These are phyloP conservation scores for Cliona cf. orientalis DNA, from an alignment of 37 sponge, comb jelly and placozoan genomes.

Conservation along the genomic window DNA sequence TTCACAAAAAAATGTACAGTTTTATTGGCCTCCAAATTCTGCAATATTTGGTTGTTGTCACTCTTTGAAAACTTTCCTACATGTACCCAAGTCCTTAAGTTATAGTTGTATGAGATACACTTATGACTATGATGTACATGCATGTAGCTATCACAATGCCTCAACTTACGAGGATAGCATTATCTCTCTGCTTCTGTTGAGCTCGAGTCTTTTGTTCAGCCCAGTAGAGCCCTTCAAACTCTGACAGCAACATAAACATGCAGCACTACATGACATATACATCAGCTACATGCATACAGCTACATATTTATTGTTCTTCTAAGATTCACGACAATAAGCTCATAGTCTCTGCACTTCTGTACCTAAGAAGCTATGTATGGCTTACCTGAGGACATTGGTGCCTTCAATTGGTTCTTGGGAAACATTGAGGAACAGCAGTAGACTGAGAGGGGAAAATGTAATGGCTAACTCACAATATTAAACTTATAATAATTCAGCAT, in stretches of 20 bases:
- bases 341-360: too few relatives aligned
- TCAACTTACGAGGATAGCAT: conserved; percentile 27
- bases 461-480: not conserved
- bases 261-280: not conserved
- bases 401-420: conserved; percentile 57
- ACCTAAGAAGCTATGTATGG: not conserved
- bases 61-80: too few relatives aligned
- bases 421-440: conserved; percentile 70
- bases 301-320: too few relatives aligned
- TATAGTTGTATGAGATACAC: too few relatives aligned
- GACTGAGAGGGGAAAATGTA: conserved; percentile 28
- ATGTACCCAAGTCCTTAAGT: too few relatives aligned
- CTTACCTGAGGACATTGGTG: conserved; percentile 48
- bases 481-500: not conserved
- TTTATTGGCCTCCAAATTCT: too few relatives aligned
- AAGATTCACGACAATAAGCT: too few relatives aligned
- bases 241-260: conserved; percentile 5
- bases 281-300: not conserved
- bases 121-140: too few relatives aligned
- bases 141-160: too few relatives aligned
- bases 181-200: conserved; percentile 20
- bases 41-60: too few relatives aligned
- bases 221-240: conserved; percentile 71
- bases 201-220: conserved; percentile 45
- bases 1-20: too few relatives aligned